Base-by-base conservation (phyloP, 2,797 vertebrate species). In the Acrossocheilus wenchowensis region DNA sequence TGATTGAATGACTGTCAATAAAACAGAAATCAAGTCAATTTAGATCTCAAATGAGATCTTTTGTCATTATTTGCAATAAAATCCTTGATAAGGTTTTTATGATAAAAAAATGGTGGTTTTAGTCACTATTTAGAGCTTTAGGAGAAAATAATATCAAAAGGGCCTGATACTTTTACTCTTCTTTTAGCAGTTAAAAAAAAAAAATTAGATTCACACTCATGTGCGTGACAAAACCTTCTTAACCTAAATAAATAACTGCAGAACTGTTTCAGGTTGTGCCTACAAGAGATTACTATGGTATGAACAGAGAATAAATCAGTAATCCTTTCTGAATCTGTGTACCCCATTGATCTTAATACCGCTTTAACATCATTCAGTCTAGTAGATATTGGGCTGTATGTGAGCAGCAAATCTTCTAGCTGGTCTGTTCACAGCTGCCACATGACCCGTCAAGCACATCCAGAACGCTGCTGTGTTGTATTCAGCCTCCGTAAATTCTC, bases 401-500 rank as follows among this genome's bases (percentile, higher is more conserved):
- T 41, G 68, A 71, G 66, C 48, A 72, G 36, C 21, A 82, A 48
- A 64, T 82, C 50, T 73, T 60, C 36, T 30, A 26, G 50, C 9
- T 64, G 17, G 30, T 83, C 54, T 74, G 54, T 30, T 74, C 71
- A 74, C 69, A 73, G 39, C 81, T 60, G 36, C 50, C 52, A 54
- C 34, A 73, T 82, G 36, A 60, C 34, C 36, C 19, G n/a, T 60
- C 52, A 41, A 73, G 82, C 71, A 45, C 39, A 74, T 48, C 39
- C 54, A 81, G n/a, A 81, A 43, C 2, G 26, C 41, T 34, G 52
- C 68, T 17, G 71, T 74, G 30, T 74, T 73, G 52, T 60, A 30
- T 72, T 62, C 17, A 62, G 60, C n/a, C 68, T 74, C n/a, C 1
- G n/a, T 83, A 73, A 60, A 83, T 73, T 83, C 36, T 60, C 69